Evolutionary conservation across 2,797 vertebrate species (phyloP).

Genomic region (Cetoscarus ocellatus): DNA sequence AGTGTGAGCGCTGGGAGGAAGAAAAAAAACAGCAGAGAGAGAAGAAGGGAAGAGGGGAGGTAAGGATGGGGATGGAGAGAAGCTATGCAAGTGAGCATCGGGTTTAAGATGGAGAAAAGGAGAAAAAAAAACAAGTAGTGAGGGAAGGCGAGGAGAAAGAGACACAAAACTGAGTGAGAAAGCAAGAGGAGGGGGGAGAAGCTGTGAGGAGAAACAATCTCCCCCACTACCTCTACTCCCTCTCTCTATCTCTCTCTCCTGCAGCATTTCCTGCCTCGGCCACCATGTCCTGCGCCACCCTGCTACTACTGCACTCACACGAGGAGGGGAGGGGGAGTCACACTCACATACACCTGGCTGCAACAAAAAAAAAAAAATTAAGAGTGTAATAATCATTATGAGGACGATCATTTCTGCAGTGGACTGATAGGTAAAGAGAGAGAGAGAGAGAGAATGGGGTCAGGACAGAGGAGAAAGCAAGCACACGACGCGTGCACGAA

Average conservation of each 20-base stretch:
- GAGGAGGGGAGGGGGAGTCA: slow-evolving; percentile 8
- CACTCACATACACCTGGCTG: slow-evolving; percentile 67
- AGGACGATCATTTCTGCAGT: slow-evolving; percentile 35
- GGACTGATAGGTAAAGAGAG: slow-evolving; percentile 28
- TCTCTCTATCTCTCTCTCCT: slow-evolving; percentile 51
- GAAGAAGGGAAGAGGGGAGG: neutral
- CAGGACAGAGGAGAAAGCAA: slow-evolving; percentile 15
- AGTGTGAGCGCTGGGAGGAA: slow-evolving; percentile 4
- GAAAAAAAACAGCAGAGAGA: slow-evolving; percentile 13
- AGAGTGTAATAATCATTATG: slow-evolving; percentile 17
- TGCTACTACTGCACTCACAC: slow-evolving; percentile 54
- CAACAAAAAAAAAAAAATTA: slow-evolving; percentile 49
- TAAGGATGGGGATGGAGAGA: neutral
- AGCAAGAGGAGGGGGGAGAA: neutral
- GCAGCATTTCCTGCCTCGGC: slow-evolving; percentile 76
- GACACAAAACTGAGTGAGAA: slow-evolving; percentile 25
- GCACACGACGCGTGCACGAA: slow-evolving; percentile 42
- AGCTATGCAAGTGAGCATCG: slow-evolving; percentile 26
- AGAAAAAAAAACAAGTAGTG: slow-evolving; percentile 5
- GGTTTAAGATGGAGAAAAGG: slow-evolving; percentile 50
- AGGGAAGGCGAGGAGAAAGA: slow-evolving; percentile 14
- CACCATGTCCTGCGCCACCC: slow-evolving; percentile 77
- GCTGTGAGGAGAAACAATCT: slow-evolving; percentile 32
- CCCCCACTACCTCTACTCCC: slow-evolving; percentile 2
- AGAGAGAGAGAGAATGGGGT: slow-evolving; percentile 8